Evolutionary conservation across 2,888 invertebrate species (phyloP).

Genomic region (Ichneumoninae sp.): DNA sequence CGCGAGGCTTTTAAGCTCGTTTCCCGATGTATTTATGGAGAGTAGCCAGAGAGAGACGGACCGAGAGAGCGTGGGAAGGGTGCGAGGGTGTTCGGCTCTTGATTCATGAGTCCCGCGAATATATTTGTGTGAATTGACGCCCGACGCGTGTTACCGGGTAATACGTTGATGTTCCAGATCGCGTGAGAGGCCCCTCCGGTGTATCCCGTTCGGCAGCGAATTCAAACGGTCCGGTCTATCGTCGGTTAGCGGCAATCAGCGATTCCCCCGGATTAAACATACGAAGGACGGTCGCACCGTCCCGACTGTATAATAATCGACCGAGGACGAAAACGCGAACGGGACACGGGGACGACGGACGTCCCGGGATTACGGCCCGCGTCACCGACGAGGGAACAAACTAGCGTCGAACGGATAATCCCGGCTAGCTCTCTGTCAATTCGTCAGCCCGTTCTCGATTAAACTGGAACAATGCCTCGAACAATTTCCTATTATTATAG

Average conservation of each 20-base stretch:
- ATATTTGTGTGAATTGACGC: conserved; percentile 47
- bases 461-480: conserved; percentile 42
- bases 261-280: neutral
- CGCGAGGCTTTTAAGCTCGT: conserved; percentile 61
- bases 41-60: neutral
- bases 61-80: neutral
- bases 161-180: conserved; percentile 7
- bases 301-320: neutral
- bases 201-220: neutral
- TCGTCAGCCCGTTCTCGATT: conserved; percentile 33
- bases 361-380: neutral
- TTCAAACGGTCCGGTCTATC: neutral
- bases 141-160: conserved; percentile 29
- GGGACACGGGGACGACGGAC: neutral
- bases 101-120: conserved; percentile 45
- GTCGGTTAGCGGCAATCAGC: neutral
- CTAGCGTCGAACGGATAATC: conserved; percentile 20
- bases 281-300: neutral
- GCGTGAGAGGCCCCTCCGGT: neutral
- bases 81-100: neutral
- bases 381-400: neutral
- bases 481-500: conserved; percentile 44
- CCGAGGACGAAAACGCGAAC: neutral
- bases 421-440: conserved; percentile 7
- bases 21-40: conserved; percentile 43